Evolutionary conservation across 2,888 invertebrate genomes (phyloP), one percentile per base, ranked within the genome.

Genomic region (Lasioglossum pauxillum): DNA sequence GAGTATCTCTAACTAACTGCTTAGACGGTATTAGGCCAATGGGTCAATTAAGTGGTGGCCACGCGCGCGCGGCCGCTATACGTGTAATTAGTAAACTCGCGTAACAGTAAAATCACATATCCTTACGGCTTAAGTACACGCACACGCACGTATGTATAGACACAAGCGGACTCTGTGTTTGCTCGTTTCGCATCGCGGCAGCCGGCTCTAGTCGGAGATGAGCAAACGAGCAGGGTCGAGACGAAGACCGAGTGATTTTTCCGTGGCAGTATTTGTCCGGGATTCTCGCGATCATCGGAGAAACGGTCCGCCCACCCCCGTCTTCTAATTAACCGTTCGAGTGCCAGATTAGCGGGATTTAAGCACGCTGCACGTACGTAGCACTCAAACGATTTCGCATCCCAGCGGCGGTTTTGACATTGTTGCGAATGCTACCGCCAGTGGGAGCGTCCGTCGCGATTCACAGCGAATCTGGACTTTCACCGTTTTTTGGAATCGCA

Each of bases 41-140:
- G 81, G 86, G 72, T 90, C 80, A 85, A 89, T 83, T 86, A 86
- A 87, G 80, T 85, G 81, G 35, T 72, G 71, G 27, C 49, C 80
- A 64, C 64, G 31, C 64, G 41, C 78, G 77, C 14, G 38, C 46
- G 44, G 14, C 16, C 46, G 60, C 60, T 83, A 81, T 75, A 82
- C 82, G 81, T 84, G 76, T 82, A 76, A 57, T 57, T 80, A 81
- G 67, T 38, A 64, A 82, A 38, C 76, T 88, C 75, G 64, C 78
- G 83, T 91, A 91, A 91, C 87, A 91, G 75, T 91, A 91, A 90
- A 89, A 90, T 90, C 90, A 90, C 90, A 90, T 88, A 73, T 82
- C 67, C 81, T 87, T 85, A 88, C 64, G 75, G 79, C 78, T 90
- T 85, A 84, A 89, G 82, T 89, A 85, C 82, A 80, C 82, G 78